Conservation (phyloP, 2,113 vertebrate species). For the Microcebus jonahi region DNA sequence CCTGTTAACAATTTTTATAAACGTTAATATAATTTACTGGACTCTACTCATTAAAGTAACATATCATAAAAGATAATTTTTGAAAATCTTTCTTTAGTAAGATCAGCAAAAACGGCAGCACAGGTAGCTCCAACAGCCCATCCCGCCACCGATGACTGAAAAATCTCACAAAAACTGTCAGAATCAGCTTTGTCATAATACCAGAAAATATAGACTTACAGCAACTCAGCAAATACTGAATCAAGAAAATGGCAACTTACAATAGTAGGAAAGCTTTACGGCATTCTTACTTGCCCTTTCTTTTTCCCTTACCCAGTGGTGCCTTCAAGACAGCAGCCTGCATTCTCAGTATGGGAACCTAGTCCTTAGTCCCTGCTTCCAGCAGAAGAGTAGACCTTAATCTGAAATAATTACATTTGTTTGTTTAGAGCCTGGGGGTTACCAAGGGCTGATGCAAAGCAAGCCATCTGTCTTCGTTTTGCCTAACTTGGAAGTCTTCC, state of each 20-base stretch:
- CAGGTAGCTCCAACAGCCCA: neutral
- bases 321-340: neutral
- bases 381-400: neutral
- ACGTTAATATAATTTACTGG: neutral
- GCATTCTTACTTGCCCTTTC: neutral
- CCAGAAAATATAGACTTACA: neutral
- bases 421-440: neutral
- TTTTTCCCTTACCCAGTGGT: neutral
- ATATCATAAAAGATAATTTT: neutral
- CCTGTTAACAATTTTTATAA: conserved; percentile 83
- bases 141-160: neutral
- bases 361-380: neutral
- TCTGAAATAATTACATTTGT: neutral
- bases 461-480: neutral
- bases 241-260: neutral
- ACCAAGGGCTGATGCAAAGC: neutral
- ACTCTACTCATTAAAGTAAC: neutral
- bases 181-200: neutral
- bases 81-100: neutral
- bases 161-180: neutral
- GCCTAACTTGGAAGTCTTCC: neutral
- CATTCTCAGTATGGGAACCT: neutral
- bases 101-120: neutral
- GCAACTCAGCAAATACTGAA: neutral
- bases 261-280: neutral